These are phyloP conservation scores for Meteorus cinctellus DNA, from an alignment of 2,888 invertebrate genomes.

Conservation along the genomic window DNA sequence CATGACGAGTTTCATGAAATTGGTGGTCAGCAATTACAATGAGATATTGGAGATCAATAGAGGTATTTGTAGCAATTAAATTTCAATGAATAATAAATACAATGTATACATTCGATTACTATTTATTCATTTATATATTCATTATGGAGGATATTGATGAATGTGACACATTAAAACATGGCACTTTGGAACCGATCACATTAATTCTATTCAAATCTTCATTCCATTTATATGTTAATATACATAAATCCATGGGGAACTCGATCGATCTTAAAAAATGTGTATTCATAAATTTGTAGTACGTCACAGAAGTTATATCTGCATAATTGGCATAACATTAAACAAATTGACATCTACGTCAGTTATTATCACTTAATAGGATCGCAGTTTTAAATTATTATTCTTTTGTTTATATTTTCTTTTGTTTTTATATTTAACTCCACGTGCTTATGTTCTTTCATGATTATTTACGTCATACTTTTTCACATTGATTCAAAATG, in stretches of 20 bases:
- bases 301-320: neutral
- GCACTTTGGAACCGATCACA: neutral
- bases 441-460: neutral
- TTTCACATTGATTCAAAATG: conserved; percentile 5
- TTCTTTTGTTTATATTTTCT: neutral
- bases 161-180: neutral
- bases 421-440: neutral
- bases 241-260: neutral
- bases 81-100: conserved; percentile 27
- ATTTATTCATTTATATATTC: conserved; percentile 7
- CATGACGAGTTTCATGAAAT: conserved; percentile 75
- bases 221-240: neutral
- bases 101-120: conserved; percentile 29
- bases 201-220: neutral
- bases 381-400: neutral
- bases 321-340: neutral
- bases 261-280: conserved; percentile 4
- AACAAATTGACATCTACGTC: neutral
- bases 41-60: conserved; percentile 74
- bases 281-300: conserved; percentile 19
- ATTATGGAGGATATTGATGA: neutral
- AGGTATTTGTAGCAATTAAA: conserved; percentile 68
- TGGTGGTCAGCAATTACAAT: conserved; percentile 76
- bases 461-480: conserved; percentile 13
- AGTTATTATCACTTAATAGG: neutral